phyloP scores from a whole-genome alignment of 2,888 invertebrate genomes.

The Caenorhabditis sp. region DNA sequence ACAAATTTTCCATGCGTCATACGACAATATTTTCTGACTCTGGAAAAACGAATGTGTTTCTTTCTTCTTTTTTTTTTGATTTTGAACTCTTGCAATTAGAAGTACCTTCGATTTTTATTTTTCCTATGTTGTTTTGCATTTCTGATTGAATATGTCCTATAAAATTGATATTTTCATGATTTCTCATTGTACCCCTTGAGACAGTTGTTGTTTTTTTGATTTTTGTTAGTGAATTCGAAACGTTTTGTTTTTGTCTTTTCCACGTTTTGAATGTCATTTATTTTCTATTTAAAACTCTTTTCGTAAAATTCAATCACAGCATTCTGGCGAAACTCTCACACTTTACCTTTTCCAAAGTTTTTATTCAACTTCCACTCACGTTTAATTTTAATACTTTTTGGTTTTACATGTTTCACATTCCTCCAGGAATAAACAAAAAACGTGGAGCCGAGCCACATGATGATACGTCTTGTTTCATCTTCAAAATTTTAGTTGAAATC shows the following conservation, averaged over 20 bases:
- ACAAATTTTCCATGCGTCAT: not conserved
- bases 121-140: no score
- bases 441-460: not conserved
- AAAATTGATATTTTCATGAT: no score
- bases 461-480: not conserved
- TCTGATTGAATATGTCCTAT: no score
- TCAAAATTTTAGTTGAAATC: not conserved
- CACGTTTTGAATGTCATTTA: not conserved
- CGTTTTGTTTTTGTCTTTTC: not conserved
- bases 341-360: not conserved
- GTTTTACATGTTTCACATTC: conserved; percentile 36
- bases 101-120: no score
- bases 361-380: not conserved
- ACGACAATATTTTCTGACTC: not conserved
- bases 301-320: not conserved
- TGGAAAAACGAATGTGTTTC: not conserved
- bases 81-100: no score
- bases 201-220: not conserved
- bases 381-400: conserved; percentile 15
- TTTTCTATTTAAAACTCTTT: not conserved
- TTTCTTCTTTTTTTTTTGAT: no score
- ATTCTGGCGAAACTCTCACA: not conserved
- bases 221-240: not conserved
- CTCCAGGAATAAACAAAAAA: no score
- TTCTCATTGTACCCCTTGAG: no score